Conservation (phyloP, 2,113 vertebrate species). For the Motacilla tschutschensis region DNA sequence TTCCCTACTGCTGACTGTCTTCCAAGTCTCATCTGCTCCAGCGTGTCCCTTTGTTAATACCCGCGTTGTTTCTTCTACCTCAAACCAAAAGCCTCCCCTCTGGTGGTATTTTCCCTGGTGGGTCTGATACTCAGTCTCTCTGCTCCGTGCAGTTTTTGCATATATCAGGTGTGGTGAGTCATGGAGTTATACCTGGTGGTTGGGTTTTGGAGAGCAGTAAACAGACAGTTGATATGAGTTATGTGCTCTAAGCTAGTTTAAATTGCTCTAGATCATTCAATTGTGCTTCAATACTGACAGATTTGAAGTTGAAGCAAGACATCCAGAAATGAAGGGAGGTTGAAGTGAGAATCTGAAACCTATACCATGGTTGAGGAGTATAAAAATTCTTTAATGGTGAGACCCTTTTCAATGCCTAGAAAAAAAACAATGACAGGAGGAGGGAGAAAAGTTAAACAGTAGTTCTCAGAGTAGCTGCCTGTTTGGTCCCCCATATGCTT, state of each 20-base stretch:
- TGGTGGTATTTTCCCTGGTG: not conserved
- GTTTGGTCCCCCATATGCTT: not conserved
- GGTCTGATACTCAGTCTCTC: not conserved
- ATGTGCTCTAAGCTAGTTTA: not conserved
- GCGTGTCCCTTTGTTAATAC: not conserved
- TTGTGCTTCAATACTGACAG: not conserved
- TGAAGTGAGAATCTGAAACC: not conserved
- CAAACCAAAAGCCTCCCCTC: not conserved
- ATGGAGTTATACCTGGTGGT: not conserved
- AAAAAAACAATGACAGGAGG: not conserved
- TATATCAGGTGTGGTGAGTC: not conserved
- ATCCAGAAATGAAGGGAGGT: not conserved
- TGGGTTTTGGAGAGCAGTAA: not conserved
- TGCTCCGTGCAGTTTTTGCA: not conserved
- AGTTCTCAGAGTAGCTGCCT: not conserved
- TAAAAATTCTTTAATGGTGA: not conserved
- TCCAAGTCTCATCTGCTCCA: conserved; percentile 5
- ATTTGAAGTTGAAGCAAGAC: not conserved
- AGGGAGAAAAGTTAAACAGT: not conserved
- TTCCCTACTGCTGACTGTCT: not conserved
- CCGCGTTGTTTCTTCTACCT: not conserved
- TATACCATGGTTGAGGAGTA: not conserved
- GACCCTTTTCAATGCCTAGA: not conserved
- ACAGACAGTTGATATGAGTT: not conserved
- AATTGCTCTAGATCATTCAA: not conserved